A percentile compares a stretch with the other conserved stretches of the same genome.
Evolutionary conservation across 1,140 invertebrate species (phyloP).

Genomic region (Sycophaga agraensis): DNA sequence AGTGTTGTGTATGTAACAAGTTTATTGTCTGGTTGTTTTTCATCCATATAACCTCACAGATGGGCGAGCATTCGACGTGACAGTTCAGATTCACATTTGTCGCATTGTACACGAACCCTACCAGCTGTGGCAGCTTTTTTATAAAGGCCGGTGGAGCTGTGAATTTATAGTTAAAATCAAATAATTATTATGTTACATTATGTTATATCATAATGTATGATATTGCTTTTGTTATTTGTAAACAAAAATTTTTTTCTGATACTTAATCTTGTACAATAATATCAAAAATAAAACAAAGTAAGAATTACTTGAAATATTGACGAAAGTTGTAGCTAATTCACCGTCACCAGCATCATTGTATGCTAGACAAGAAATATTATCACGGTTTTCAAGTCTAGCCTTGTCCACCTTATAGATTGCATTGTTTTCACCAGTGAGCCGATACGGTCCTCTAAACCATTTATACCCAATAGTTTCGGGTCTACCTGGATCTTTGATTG

Average conservation of each 20-base stretch:
- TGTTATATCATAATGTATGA: no score
- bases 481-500: conserved; percentile 76
- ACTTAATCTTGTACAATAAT: no score
- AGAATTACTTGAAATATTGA: conserved; percentile 75
- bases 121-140: conserved; percentile 76
- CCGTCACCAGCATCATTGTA: conserved; percentile 81
- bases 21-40: conserved; percentile 72
- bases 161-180: no score
- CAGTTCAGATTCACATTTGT: conserved; percentile 79
- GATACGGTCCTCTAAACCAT: conserved; percentile 76
- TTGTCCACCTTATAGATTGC: conserved; percentile 76
- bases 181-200: no score
- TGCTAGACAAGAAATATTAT: conserved; percentile 85
- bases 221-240: no score
- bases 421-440: conserved; percentile 71
- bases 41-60: conserved; percentile 81
- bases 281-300: no score
- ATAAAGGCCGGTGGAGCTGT: conserved; percentile 84
- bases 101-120: conserved; percentile 74
- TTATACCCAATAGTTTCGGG: conserved; percentile 75
- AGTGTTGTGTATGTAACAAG: conserved; percentile 63
- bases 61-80: conserved; percentile 83
- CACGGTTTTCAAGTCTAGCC: conserved; percentile 76
- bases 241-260: no score
- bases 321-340: conserved; percentile 67